These are phyloP conservation scores for Caranx melampygus DNA, from an alignment of 2,113 vertebrate species.

Conservation along the genomic window DNA sequence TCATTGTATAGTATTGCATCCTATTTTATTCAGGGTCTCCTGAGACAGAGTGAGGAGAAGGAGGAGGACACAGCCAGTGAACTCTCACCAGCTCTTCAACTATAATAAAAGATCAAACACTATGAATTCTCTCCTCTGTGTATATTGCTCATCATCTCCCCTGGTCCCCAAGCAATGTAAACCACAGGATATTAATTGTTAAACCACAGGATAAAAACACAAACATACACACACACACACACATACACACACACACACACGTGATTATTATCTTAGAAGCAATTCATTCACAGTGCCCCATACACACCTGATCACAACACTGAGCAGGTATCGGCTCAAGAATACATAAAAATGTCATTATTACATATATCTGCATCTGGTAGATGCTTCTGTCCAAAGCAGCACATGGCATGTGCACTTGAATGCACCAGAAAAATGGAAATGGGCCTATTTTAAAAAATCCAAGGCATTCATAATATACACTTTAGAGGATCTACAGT, in stretches of 20 bases:
- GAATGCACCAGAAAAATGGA: background rate
- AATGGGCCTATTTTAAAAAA: background rate
- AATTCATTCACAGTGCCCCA: background rate
- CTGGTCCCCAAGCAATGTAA: constrained; percentile 2
- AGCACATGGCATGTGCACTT: background rate
- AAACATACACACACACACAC: constrained; percentile 24
- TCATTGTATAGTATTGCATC: background rate
- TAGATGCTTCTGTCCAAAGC: background rate
- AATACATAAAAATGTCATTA: background rate
- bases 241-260: constrained; percentile 25
- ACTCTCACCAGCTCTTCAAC: constrained; percentile 9
- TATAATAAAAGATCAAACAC: constrained; percentile 22
- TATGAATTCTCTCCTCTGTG: constrained; percentile 12
- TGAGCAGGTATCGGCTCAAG: background rate
- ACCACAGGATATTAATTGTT: constrained; percentile 54
- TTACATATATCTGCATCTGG: background rate
- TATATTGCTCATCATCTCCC: constrained; percentile 18
- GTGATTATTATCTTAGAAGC: constrained; percentile 25
- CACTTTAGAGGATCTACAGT: background rate
- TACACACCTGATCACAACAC: background rate
- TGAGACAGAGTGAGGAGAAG: constrained; percentile 14
- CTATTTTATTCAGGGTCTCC: constrained; percentile 19
- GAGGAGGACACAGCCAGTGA: background rate
- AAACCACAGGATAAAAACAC: constrained; percentile 29
- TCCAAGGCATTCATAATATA: background rate